Base-by-base conservation (phyloP, 2,113 vertebrate species). In the Syrmaticus mikado region DNA sequence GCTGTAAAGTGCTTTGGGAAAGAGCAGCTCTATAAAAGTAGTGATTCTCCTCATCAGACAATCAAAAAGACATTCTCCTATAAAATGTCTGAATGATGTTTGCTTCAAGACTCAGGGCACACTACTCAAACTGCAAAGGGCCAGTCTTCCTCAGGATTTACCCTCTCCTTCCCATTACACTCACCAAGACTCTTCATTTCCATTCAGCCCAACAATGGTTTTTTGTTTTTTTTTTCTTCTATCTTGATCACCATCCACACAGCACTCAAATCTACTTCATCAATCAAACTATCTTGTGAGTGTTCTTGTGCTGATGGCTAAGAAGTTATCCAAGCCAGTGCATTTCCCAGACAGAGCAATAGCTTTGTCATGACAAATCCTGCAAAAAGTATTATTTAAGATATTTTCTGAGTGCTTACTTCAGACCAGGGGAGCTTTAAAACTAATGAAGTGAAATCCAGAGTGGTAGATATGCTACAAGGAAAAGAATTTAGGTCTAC, bases 331-430 rank as follows among this genome's bases (percentile, higher is more conserved):
- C 45, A 28, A 68, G 68, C 38, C 62, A 67, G 24, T 16, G 34
- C 22, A 5, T 62, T 90, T 19, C 57, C 57, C 7, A 60, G 32
- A 32, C 7, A 76, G 17, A 68, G 30, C 52, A 75, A 68, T 3
- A 76, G 24, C 12, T 84, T 87, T 62, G 40, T 48, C 48, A 78
- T 68, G 38, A 89, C 53, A 84, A 45, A 13, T 73, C 82, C 48
- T 12, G 28, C 24, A 52, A 45, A 30, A 67, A 13, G 24, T 32
- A 22, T 10, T 65, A 40, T 77, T 30, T 28, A 62, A 34, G 1
- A 61, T 15, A 28, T 13, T 50, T 34, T 34, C 46, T 53, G 27
- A 84, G n/a, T 0, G 0, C 12, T 61, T 68, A 46, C 58, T 48
- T 72, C 55, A 88, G 61, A 55, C 5, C 15, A 92, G 25, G 60